A percentile compares a stretch with the other conserved stretches of the same genome.
Conservation (phyloP, 2,888 invertebrate genomes). For the Lottia gigantea region DNA sequence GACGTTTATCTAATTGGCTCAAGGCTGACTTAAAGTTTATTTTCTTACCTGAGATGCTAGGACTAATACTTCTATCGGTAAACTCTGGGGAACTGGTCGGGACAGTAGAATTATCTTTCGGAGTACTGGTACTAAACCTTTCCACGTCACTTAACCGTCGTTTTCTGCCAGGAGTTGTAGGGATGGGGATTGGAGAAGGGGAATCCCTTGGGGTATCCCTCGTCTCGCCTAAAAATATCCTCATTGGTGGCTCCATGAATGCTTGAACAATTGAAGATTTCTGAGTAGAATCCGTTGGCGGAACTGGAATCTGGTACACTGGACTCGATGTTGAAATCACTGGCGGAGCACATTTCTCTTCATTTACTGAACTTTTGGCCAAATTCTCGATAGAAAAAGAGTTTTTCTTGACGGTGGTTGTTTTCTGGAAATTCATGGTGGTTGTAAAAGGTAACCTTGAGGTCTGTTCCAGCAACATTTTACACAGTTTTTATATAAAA, state of each 20-base stretch:
- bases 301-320: background rate
- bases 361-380: conserved; percentile 33
- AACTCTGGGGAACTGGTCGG: background rate
- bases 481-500: background rate
- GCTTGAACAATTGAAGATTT: background rate
- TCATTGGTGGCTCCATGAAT: background rate
- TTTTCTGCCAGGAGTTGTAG: background rate
- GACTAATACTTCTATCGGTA: background rate
- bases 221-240: background rate
- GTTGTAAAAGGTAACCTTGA: background rate
- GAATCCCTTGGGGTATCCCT: background rate
- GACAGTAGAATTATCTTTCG: background rate
- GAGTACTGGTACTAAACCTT: background rate
- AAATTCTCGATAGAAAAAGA: conserved; percentile 39
- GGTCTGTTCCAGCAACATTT: background rate
- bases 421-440: conserved; percentile 16
- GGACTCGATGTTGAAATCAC: background rate
- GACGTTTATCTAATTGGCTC: no score
- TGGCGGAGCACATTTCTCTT: conserved; percentile 4
- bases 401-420: conserved; percentile 27
- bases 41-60: background rate
- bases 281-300: background rate
- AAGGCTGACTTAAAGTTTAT: no score
- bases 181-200: background rate
- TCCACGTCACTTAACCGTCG: conserved; percentile 3